Conservation (phyloP, 2,113 vertebrate species). For the Tautogolabrus adspersus region DNA sequence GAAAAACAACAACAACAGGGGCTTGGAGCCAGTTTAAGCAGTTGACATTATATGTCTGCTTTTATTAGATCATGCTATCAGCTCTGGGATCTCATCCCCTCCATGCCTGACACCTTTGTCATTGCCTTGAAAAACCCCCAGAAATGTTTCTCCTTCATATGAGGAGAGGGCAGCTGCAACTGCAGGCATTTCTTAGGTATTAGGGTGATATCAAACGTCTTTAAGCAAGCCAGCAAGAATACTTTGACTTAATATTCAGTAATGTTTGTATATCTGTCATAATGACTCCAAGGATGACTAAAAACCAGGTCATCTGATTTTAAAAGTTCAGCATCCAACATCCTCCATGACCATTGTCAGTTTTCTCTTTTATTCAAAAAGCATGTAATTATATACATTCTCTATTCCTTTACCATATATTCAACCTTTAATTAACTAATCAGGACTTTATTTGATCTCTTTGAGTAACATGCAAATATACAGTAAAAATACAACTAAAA, state of each 20-base stretch:
- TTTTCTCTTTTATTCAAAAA: too few relatives aligned
- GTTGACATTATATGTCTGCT: conserved; percentile 4
- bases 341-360: too few relatives aligned
- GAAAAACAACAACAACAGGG: background rate
- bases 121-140: conserved; percentile 15
- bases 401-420: too few relatives aligned
- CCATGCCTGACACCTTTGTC: background rate
- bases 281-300: background rate
- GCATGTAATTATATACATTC: too few relatives aligned
- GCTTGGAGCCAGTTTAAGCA: background rate
- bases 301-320: background rate
- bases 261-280: background rate
- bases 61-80: conserved; percentile 15
- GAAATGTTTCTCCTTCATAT: conserved; percentile 2
- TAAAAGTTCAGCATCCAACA: background rate
- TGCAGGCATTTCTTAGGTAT: background rate
- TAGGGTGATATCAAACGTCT: background rate
- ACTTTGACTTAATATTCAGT: background rate
- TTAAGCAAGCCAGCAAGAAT: background rate
- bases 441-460: too few relatives aligned
- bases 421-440: too few relatives aligned
- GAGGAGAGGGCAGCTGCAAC: background rate
- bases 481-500: too few relatives aligned
- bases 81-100: conserved; percentile 8
- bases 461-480: too few relatives aligned